phyloP scores from a whole-genome alignment of 2,113 vertebrate genomes.

The Scatophagus argus region DNA sequence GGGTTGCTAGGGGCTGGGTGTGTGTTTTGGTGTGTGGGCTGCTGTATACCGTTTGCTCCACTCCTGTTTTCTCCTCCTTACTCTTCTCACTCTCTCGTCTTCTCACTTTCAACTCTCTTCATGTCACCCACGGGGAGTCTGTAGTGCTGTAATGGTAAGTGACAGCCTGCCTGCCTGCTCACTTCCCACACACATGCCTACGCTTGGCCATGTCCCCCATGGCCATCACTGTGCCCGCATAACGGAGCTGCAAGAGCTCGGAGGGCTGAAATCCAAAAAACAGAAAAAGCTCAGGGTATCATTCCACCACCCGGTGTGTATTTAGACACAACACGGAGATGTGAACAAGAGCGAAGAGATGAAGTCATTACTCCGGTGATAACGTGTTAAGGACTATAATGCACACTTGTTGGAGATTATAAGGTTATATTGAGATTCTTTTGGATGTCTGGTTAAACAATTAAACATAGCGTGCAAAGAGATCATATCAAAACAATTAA shows the following conservation, averaged over 20 bases:
- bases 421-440: constrained; percentile 32
- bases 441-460: constrained; percentile 45
- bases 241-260: constrained; percentile 47
- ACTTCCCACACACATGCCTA: constrained; percentile 74
- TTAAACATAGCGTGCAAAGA: constrained; percentile 51
- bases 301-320: constrained; percentile 46
- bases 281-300: constrained; percentile 32
- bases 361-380: constrained; percentile 28
- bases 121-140: constrained; percentile 62
- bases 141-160: constrained; percentile 71
- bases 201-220: constrained; percentile 60
- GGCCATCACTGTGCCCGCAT: constrained; percentile 49
- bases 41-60: constrained; percentile 42
- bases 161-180: constrained; percentile 75
- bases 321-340: constrained; percentile 54
- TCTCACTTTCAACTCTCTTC: constrained; percentile 65
- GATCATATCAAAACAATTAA: constrained; percentile 50
- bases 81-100: constrained; percentile 49
- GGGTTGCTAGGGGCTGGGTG: constrained; percentile 28
- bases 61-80: constrained; percentile 40
- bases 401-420: constrained; percentile 19
- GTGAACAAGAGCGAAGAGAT: constrained; percentile 23
- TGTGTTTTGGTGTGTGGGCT: constrained; percentile 53
- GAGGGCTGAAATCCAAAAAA: constrained; percentile 40
- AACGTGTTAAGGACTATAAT: constrained; percentile 29